phyloP scores from a whole-genome alignment of 2,113 vertebrate species.

The Upupa epops region DNA sequence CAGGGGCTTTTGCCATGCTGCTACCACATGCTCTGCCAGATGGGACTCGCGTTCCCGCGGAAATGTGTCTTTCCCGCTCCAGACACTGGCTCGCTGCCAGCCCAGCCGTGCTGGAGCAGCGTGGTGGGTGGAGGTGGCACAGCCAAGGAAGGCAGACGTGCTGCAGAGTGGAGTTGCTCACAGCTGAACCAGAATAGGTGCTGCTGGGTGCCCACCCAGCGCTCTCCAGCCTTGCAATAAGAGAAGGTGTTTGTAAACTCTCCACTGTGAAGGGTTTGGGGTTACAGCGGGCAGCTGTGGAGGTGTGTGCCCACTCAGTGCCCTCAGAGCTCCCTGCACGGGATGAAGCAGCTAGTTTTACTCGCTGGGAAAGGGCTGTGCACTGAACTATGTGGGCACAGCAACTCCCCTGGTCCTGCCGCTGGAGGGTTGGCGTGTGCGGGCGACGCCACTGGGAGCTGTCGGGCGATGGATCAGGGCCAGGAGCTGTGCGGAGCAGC shows the following conservation, averaged over 20 bases:
- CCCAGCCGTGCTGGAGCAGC: rapidly evolving
- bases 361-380: neutral
- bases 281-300: neutral
- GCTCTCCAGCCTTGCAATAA: neutral
- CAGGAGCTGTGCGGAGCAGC: conserved; percentile 30
- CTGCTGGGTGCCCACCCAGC: neutral
- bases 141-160: rapidly evolving
- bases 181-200: neutral
- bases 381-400: rapidly evolving
- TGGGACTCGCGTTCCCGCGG: neutral
- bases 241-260: neutral
- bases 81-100: neutral
- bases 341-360: neutral
- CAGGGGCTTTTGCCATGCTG: neutral
- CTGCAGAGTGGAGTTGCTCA: neutral
- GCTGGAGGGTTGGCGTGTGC: neutral
- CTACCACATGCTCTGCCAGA: conserved; percentile 25
- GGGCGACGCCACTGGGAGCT: neutral
- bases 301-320: rapidly evolving
- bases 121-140: rapidly evolving
- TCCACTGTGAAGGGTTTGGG: neutral
- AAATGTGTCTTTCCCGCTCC: neutral
- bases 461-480: neutral
- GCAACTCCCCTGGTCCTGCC: neutral
- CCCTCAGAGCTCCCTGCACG: rapidly evolving